These are phyloP conservation scores for Hippotragus niger DNA, from an alignment of 2,113 vertebrate species.

Conservation along the genomic window DNA sequence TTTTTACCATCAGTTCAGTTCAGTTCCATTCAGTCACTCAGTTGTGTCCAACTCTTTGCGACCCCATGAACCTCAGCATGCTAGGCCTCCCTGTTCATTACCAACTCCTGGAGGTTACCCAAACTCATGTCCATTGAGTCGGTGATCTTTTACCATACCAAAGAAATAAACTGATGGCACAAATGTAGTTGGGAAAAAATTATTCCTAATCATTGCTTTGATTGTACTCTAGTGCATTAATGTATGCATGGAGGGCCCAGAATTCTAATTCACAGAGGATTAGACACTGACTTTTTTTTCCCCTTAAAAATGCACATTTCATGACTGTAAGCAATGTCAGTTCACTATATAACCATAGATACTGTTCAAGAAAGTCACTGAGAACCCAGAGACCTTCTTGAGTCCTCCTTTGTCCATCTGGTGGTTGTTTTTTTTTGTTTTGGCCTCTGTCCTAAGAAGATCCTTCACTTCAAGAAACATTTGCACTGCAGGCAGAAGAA, in stretches of 20 bases:
- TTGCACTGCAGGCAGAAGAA: background rate
- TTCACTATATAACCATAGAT: background rate
- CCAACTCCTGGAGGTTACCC: background rate
- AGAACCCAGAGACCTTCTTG: background rate
- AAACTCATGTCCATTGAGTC: background rate
- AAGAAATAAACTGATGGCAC: background rate
- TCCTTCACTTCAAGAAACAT: background rate
- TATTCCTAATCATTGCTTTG: background rate
- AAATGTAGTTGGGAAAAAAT: background rate
- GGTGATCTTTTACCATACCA: background rate
- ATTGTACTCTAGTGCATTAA: background rate
- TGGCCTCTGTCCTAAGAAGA: background rate
- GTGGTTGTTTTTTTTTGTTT: background rate
- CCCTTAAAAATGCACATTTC: background rate
- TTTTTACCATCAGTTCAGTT: background rate
- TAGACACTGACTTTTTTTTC: background rate
- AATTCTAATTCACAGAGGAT: background rate
- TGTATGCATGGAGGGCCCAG: background rate
- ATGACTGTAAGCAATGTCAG: background rate
- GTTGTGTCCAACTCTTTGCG: accelerated
- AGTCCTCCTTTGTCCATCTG: background rate
- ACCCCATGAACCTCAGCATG: background rate
- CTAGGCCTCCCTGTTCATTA: background rate
- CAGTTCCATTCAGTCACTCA: background rate
- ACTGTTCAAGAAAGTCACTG: background rate